Evolutionary conservation across 1,140 invertebrate species (phyloP).

Genomic region (Oncopeltus fasciatus): DNA sequence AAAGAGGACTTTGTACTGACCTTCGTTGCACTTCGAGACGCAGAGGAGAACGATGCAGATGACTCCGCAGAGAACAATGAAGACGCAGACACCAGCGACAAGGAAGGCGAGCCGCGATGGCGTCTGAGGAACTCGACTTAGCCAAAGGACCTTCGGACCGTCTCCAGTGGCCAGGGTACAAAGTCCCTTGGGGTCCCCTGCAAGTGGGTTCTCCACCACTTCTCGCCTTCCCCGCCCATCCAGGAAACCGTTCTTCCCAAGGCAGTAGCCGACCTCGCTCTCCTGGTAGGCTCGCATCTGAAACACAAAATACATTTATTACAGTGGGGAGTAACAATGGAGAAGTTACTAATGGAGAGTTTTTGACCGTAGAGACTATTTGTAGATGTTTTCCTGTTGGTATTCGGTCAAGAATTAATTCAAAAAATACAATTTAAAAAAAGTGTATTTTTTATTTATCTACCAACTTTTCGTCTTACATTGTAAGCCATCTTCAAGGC

Average conservation of each 20-base stretch:
- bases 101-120: slow-evolving; percentile 6
- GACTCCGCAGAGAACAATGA: slow-evolving; percentile 15
- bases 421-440: too few relatives aligned
- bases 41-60: slow-evolving; percentile 12
- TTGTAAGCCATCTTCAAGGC: too few relatives aligned
- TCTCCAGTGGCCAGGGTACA: neutral
- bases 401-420: too few relatives aligned
- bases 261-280: neutral
- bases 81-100: slow-evolving; percentile 13
- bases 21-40: neutral
- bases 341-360: too few relatives aligned
- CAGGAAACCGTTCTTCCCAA: slow-evolving; percentile 10
- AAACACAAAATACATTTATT: neutral
- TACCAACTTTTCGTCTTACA: too few relatives aligned
- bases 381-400: too few relatives aligned
- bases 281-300: neutral
- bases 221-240: slow-evolving; percentile 5
- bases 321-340: neutral
- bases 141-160: slow-evolving; percentile 12
- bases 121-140: slow-evolving; percentile 3
- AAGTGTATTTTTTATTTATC: too few relatives aligned
- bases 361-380: too few relatives aligned
- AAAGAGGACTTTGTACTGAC: too few relatives aligned
- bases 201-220: slow-evolving; percentile 15
- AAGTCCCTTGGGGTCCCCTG: neutral